phyloP scores from a whole-genome alignment of 2,113 vertebrate species.

The Platichthys stellatus region DNA sequence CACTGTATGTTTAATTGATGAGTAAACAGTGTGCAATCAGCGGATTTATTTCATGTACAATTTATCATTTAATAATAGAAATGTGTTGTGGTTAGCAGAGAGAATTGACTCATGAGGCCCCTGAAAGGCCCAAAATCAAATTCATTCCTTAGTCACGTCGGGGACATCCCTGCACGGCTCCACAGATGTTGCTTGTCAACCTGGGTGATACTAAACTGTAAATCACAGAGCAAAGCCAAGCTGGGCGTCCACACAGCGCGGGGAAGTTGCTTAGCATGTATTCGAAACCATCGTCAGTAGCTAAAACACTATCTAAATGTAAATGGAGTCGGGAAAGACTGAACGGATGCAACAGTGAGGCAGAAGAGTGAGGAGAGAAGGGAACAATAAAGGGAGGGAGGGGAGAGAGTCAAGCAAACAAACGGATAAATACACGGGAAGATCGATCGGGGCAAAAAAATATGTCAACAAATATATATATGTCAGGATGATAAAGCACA shows the following conservation, averaged over 20 bases:
- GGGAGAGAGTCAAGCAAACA: background rate
- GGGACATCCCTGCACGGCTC: background rate
- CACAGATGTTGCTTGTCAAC: background rate
- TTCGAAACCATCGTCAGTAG: conserved; percentile 2
- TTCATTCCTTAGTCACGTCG: background rate
- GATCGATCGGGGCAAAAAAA: background rate
- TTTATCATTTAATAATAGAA: background rate
- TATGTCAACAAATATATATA: no score
- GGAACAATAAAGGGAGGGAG: background rate
- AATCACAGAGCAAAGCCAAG: conserved; percentile 1
- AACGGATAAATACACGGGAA: background rate
- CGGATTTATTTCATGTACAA: background rate
- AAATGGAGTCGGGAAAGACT: conserved; percentile 39
- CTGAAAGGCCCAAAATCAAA: background rate
- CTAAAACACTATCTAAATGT: conserved; percentile 58
- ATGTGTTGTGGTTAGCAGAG: background rate
- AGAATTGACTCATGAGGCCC: background rate
- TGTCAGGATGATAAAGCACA: no score
- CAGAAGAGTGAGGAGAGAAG: background rate
- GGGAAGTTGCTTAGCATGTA: conserved; percentile 21
- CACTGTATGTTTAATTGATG: background rate
- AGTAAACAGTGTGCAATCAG: background rate
- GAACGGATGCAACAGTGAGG: background rate
- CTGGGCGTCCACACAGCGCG: background rate
- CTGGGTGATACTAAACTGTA: conserved; percentile 7